Conservation (phyloP, 2,797 vertebrate species). For the Halcyon leucocephala region DNA sequence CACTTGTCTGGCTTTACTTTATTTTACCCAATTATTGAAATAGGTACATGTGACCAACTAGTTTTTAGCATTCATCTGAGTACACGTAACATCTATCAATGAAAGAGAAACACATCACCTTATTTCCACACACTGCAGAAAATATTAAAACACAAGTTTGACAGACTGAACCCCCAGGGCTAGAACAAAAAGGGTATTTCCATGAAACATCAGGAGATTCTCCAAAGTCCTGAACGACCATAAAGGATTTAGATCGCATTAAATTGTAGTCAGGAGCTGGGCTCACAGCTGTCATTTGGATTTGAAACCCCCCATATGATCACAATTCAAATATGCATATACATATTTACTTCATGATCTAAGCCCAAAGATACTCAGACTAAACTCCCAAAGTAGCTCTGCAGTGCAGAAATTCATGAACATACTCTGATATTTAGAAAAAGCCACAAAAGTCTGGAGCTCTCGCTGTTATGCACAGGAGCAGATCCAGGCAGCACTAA, state of each 20-base stretch:
- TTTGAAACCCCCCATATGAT: neutral
- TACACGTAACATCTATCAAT: neutral
- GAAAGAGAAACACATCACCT: neutral
- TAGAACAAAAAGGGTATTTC: neutral
- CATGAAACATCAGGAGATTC: neutral
- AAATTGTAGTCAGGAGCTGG: neutral
- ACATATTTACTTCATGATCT: neutral
- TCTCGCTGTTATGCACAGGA: neutral
- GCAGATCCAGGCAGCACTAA: neutral
- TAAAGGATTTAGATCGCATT: neutral
- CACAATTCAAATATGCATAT: neutral
- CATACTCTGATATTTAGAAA: neutral
- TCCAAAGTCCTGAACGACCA: neutral
- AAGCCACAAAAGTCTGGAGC: neutral
- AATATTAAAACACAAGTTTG: neutral
- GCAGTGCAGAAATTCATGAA: neutral
- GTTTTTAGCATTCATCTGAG: neutral
- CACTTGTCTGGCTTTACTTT: neutral
- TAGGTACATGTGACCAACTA: rapidly evolving
- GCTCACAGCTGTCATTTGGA: neutral
- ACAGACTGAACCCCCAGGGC: neutral
- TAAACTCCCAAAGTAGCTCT: neutral
- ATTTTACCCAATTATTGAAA: neutral
- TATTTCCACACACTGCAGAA: neutral
- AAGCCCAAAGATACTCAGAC: neutral